phyloP scores from a whole-genome alignment of 2,888 invertebrate species.

The Spicauda simplicius region DNA sequence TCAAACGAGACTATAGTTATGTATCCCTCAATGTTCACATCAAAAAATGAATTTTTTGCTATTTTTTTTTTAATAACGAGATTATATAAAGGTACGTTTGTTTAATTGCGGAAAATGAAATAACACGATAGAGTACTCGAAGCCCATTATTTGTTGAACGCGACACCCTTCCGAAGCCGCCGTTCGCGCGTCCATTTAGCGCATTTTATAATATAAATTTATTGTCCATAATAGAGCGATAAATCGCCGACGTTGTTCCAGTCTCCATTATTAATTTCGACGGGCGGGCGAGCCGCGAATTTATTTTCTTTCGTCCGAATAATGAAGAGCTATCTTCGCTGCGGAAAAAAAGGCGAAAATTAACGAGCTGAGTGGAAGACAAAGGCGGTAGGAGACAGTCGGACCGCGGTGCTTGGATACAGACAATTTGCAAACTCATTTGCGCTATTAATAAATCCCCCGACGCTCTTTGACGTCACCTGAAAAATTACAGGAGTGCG shows the following conservation, averaged over 20 bases:
- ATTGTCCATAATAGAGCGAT: conserved; percentile 65
- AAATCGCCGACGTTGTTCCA: conserved; percentile 56
- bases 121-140: neutral
- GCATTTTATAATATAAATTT: conserved; percentile 64
- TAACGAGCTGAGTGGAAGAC: conserved; percentile 56
- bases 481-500: conserved; percentile 20
- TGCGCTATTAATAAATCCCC: conserved; percentile 59
- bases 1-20: too few relatives aligned
- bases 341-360: conserved; percentile 47
- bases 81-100: too few relatives aligned
- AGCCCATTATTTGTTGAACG: neutral
- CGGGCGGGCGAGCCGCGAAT: conserved; percentile 51
- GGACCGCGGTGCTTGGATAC: conserved; percentile 53
- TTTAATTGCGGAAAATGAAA: conserved; percentile 4
- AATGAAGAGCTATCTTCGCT: conserved; percentile 62
- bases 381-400: conserved; percentile 57
- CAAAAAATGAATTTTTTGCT: too few relatives aligned
- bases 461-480: conserved; percentile 30
- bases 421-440: conserved; percentile 65
- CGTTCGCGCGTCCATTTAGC: conserved; percentile 51
- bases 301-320: conserved; percentile 64
- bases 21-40: too few relatives aligned
- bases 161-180: conserved; percentile 7
- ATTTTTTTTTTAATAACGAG: too few relatives aligned
- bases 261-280: conserved; percentile 69